These are phyloP conservation scores for Argynnis bischoffii DNA, from an alignment of 2,888 invertebrate genomes.

Conservation along the genomic window DNA sequence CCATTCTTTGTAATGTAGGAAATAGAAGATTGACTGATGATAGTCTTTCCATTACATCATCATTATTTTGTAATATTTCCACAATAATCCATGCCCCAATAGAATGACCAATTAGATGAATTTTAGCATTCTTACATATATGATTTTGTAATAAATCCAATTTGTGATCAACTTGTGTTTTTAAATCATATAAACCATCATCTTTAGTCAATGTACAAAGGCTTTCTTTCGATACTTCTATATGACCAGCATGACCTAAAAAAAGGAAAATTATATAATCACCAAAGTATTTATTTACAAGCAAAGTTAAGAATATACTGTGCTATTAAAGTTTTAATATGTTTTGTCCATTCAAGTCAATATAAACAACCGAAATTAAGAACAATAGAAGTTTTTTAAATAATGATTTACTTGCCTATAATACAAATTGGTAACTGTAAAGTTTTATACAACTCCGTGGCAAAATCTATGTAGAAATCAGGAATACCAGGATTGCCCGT, in stretches of 20 bases:
- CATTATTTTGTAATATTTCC: constrained; percentile 85
- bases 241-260: constrained; percentile 89
- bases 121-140: constrained; percentile 86
- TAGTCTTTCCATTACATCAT: constrained; percentile 78
- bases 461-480: constrained; percentile 90
- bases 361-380: too few species aligned
- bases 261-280: constrained; percentile 20
- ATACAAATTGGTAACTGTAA: constrained; percentile 89
- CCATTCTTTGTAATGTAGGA: constrained; percentile 94
- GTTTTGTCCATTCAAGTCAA: too few species aligned
- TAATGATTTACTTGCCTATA: constrained; percentile 77
- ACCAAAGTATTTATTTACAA: not conserved
- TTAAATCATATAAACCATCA: constrained; percentile 84
- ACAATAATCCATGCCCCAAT: constrained; percentile 93
- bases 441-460: constrained; percentile 83
- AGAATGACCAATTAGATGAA: constrained; percentile 94
- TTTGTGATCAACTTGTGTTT: constrained; percentile 92
- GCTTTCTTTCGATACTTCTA: constrained; percentile 69
- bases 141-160: constrained; percentile 88
- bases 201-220: constrained; percentile 66
- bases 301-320: not conserved
- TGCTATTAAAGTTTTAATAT: too few species aligned
- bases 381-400: not conserved
- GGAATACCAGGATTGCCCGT: constrained; percentile 95
- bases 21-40: constrained; percentile 89